Percentiles rank a stretch among this genome's conserved stretches.
Evolutionary conservation across 2,797 vertebrate genomes (phyloP).

Genomic region (Scleropages formosus): DNA sequence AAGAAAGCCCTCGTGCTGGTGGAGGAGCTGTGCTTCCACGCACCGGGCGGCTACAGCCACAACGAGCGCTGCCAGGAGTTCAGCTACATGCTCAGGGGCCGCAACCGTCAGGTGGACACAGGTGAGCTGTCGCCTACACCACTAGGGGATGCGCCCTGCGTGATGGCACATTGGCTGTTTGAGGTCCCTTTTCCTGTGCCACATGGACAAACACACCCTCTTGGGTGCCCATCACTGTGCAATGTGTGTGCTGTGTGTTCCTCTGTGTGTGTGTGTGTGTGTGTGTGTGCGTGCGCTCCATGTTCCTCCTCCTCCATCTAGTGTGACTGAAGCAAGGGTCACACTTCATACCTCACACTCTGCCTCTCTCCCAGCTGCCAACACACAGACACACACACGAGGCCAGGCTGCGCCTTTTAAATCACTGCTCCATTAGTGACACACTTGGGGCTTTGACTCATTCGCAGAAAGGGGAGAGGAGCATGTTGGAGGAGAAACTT

Average conservation of each 20-base stretch:
- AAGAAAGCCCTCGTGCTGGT: slow-evolving; percentile 81
- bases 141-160: slow-evolving; percentile 42
- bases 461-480: slow-evolving; percentile 54
- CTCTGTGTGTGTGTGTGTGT: too few relatives aligned
- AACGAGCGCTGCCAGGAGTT: slow-evolving; percentile 84
- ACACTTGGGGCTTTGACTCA: slow-evolving; percentile 73
- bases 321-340: not conserved
- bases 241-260: not conserved
- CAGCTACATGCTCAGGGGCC: slow-evolving; percentile 74
- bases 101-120: slow-evolving; percentile 70
- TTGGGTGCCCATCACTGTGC: not conserved
- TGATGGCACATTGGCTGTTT: not conserved
- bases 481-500: not conserved
- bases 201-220: not conserved
- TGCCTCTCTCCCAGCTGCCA: slow-evolving; percentile 30
- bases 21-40: slow-evolving; percentile 82
- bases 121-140: slow-evolving; percentile 60
- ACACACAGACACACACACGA: not conserved
- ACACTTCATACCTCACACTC: slow-evolving; percentile 10
- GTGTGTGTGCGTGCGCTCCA: slow-evolving; percentile 5
- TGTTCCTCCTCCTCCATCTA: not conserved
- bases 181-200: not conserved
- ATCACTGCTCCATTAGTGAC: slow-evolving; percentile 74
- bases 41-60: slow-evolving; percentile 71
- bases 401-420: slow-evolving; percentile 64